A percentile compares a stretch with the other conserved stretches of the same genome.
Conservation (phyloP, 2,113 vertebrate species). For the Pomatorhinus ruficollis region DNA sequence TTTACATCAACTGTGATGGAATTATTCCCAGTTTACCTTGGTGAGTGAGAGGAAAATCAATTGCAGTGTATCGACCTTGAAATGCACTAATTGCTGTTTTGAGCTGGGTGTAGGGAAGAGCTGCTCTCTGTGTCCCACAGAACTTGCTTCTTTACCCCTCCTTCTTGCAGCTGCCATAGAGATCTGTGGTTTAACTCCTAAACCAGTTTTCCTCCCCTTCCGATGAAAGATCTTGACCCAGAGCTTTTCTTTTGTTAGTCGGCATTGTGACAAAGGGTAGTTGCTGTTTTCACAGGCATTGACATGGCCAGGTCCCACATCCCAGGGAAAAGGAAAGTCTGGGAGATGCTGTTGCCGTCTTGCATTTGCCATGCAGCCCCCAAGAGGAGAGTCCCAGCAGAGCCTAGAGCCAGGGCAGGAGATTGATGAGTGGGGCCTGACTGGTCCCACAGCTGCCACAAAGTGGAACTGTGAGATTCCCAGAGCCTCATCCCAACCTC, state of each 20-base stretch:
- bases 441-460: fast-evolving
- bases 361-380: neutral
- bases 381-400: fast-evolving
- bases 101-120: neutral
- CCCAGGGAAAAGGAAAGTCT: neutral
- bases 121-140: neutral
- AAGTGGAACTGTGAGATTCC: neutral
- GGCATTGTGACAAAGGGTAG: neutral
- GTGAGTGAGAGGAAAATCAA: slow-evolving; percentile 23
- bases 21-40: slow-evolving; percentile 1
- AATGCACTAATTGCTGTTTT: neutral
- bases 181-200: neutral
- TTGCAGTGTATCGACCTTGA: neutral
- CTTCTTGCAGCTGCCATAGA: fast-evolving
- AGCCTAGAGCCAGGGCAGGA: neutral
- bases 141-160: neutral
- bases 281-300: neutral
- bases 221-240: neutral
- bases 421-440: fast-evolving
- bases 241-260: neutral
- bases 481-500: fast-evolving
- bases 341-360: neutral
- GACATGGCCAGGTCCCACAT: neutral
- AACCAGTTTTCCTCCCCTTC: neutral
- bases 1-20: slow-evolving; percentile 17